Evolutionary conservation across 2,113 vertebrate species (phyloP).

Genomic region (Tamias sibiricus): DNA sequence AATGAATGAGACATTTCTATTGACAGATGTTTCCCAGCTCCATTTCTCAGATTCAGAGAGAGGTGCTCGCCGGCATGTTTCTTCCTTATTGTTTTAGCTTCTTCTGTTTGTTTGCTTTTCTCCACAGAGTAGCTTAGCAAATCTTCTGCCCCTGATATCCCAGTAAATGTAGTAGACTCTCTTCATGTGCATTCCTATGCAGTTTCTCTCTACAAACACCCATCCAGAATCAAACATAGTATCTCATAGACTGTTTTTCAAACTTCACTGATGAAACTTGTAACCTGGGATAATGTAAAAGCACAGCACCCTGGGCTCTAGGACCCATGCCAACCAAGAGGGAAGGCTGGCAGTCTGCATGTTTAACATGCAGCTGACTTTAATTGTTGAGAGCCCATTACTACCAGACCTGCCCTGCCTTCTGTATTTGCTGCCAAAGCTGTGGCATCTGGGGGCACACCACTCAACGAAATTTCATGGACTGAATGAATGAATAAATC

Average conservation of each 20-base stretch:
- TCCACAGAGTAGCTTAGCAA: neutral
- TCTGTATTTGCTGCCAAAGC: neutral
- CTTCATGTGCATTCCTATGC: neutral
- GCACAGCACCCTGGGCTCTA: neutral
- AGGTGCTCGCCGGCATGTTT: neutral
- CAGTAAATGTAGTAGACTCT: neutral
- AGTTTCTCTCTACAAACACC: neutral
- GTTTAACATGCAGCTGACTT: neutral
- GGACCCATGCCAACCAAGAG: neutral
- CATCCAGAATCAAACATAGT: neutral
- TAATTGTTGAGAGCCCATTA: neutral
- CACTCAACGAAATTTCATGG: neutral
- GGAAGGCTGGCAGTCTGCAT: neutral
- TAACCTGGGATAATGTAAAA: neutral
- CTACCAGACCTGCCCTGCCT: neutral
- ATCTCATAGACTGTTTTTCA: neutral
- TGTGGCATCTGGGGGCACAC: neutral
- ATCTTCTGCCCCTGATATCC: neutral
- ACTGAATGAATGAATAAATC: neutral
- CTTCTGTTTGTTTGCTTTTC: neutral
- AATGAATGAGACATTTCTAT: slow-evolving; percentile 44
- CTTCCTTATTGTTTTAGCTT: neutral
- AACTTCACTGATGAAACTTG: neutral
- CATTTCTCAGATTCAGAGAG: slow-evolving; percentile 50
- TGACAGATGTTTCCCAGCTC: slow-evolving; percentile 4